Evolutionary conservation across 2,113 vertebrate genomes (phyloP).

Genomic region (Verasper variegatus): DNA sequence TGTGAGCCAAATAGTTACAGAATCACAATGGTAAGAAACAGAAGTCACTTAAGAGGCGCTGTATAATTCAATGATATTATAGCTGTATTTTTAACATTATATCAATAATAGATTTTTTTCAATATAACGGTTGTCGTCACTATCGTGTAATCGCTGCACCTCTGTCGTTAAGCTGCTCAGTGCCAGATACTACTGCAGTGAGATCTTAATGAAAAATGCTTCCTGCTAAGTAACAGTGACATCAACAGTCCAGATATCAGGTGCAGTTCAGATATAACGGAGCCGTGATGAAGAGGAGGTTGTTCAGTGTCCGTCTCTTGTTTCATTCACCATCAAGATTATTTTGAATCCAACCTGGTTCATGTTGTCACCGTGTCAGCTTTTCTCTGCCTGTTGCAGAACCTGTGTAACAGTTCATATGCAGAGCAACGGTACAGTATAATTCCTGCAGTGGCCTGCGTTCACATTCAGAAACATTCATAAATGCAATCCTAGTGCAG

Average conservation of each 20-base stretch:
- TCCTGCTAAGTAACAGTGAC: neutral
- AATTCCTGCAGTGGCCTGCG: slow-evolving; percentile 10
- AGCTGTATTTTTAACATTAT: no score
- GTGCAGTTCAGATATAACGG: neutral
- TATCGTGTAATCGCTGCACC: neutral
- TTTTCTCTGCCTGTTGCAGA: neutral
- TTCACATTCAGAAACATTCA: slow-evolving; percentile 9
- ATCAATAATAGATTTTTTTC: no score
- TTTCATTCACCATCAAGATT: slow-evolving; percentile 2
- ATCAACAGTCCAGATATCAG: neutral
- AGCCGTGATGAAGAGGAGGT: neutral
- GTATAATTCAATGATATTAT: no score
- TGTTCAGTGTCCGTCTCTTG: neutral
- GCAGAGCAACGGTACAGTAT: neutral
- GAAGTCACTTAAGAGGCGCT: no score
- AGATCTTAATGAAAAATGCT: slow-evolving; percentile 8
- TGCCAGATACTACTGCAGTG: slow-evolving; percentile 13
- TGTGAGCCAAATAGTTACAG: no score
- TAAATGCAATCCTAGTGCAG: neutral
- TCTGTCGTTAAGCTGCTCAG: neutral
- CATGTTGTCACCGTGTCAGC: neutral
- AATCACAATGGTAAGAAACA: no score
- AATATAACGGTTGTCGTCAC: neutral
- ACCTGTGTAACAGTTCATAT: neutral
- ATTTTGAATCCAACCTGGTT: slow-evolving; percentile 19